Evolutionary conservation across 2,888 invertebrate species (phyloP), one percentile per base, ranked within the genome.

Genomic region (Sturmia bella): DNA sequence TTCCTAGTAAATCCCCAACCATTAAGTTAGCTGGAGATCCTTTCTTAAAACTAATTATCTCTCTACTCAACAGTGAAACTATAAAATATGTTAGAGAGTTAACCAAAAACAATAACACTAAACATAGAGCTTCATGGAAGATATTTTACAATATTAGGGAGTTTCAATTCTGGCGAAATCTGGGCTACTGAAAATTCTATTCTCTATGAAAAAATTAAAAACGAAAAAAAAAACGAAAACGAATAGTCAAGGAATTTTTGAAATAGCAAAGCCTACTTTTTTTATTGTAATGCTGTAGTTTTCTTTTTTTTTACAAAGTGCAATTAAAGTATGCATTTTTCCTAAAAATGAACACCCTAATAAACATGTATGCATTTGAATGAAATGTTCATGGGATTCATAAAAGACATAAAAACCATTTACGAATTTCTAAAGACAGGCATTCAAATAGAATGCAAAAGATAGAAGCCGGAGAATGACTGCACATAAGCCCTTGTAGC

Each of bases 331-430:
- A n/a, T n/a, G n/a, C n/a, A n/a, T n/a, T n/a, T n/a, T n/a, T n/a
- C 9, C 13, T 15, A 64, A n/a, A 39, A 12, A 52, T 54, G 27
- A 69, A 27, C 27, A 6, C 6, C 13, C 17, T 32, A 45, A 0
- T 37, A n/a, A 19, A 24, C 12, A 39, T 39, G 0, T 39, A n/a
- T 11, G 11, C 13, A 12, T 2, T 39, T 41, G 4, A 43, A 5
- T 21, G 11, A 27, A 45, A 48, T 37, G 9, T 24, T 57, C 59
- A 39, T 24, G 24, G 48, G 39, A 59, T 39, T 48, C 39, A 3
- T 59, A 57, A 48, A 69, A 48, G 32, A 9, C n/a, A 37, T 48
- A 27, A 70, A 70, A 50, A 24, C 9, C 19, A 50, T 57, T 57
- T 56, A 56, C 19, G 64, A 64, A 56, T 48, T 48, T 54, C 43